Percentiles rank a stretch among this genome's conserved stretches.
phyloP scores from a whole-genome alignment of 2,113 vertebrate species.

The Odocoileus hemionus region DNA sequence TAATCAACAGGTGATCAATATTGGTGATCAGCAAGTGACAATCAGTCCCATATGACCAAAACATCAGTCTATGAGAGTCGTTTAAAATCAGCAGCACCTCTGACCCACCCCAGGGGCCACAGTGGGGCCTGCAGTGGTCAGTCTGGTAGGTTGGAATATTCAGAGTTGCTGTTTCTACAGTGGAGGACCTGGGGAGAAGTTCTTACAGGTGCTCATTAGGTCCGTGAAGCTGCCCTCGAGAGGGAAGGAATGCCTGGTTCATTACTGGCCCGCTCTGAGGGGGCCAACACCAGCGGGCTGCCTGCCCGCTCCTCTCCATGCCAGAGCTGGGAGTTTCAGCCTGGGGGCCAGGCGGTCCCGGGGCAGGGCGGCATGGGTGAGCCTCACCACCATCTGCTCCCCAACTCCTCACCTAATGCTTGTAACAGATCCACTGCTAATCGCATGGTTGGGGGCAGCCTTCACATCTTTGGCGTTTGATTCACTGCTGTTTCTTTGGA shows the following conservation, averaged over 20 bases:
- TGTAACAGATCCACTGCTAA: constrained; percentile 83
- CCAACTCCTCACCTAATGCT: constrained; percentile 77
- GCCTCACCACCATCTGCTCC: constrained; percentile 78
- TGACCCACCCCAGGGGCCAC: neutral
- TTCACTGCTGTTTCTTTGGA: constrained; percentile 84
- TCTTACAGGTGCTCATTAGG: constrained; percentile 77
- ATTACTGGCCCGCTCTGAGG: constrained; percentile 54
- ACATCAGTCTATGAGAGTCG: fast-evolving
- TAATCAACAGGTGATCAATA: neutral
- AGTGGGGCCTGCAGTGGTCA: neutral
- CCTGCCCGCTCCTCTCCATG: constrained; percentile 75
- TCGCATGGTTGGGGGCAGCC: constrained; percentile 79
- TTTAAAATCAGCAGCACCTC: neutral
- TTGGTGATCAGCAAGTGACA: neutral
- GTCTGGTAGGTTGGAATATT: neutral
- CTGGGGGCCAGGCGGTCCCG: constrained; percentile 74
- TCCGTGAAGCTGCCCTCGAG: constrained; percentile 48
- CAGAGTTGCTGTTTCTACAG: neutral
- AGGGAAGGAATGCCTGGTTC: constrained; percentile 38
- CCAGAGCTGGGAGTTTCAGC: constrained; percentile 71
- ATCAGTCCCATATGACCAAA: fast-evolving
- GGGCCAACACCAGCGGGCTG: constrained; percentile 61
- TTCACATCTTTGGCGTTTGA: constrained; percentile 85
- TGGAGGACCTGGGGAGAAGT: constrained; percentile 70
- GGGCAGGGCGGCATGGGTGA: constrained; percentile 69